Evolutionary conservation across 2,113 vertebrate species (phyloP).

Genomic region (Tragelaphus buxtoni): DNA sequence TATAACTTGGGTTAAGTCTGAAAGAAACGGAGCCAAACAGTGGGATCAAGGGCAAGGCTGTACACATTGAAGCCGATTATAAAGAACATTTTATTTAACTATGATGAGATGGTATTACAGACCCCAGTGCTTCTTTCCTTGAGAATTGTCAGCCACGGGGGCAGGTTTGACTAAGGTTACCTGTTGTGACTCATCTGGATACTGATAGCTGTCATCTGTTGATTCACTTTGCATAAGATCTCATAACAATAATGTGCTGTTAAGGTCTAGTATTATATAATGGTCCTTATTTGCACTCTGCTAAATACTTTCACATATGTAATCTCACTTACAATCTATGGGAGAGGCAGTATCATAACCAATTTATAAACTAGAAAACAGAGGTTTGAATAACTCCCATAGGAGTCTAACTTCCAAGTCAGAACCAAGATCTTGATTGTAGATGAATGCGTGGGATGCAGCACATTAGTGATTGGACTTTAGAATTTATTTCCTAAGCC

Average conservation of each 20-base stretch:
- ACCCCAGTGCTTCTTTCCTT: neutral
- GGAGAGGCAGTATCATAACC: neutral
- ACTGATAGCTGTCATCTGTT: neutral
- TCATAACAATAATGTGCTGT: neutral
- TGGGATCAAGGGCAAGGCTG: no score
- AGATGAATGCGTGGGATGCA: neutral
- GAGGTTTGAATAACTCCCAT: neutral
- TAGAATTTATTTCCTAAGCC: neutral
- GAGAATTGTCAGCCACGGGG: neutral
- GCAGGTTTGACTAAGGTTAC: no score
- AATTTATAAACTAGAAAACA: neutral
- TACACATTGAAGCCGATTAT: neutral
- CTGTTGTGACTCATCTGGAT: neutral
- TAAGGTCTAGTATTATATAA: neutral
- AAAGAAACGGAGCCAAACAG: accelerated
- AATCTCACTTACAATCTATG: neutral
- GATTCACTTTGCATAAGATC: neutral
- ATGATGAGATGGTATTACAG: accelerated
- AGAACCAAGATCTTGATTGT: neutral
- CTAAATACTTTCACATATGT: neutral
- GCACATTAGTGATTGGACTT: neutral
- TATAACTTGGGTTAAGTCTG: neutral
- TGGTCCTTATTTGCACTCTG: neutral
- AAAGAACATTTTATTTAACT: neutral
- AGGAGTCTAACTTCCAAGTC: neutral